Evolutionary conservation across 2,888 invertebrate genomes (phyloP).

Genomic region (Archaeoteleia sp.): DNA sequence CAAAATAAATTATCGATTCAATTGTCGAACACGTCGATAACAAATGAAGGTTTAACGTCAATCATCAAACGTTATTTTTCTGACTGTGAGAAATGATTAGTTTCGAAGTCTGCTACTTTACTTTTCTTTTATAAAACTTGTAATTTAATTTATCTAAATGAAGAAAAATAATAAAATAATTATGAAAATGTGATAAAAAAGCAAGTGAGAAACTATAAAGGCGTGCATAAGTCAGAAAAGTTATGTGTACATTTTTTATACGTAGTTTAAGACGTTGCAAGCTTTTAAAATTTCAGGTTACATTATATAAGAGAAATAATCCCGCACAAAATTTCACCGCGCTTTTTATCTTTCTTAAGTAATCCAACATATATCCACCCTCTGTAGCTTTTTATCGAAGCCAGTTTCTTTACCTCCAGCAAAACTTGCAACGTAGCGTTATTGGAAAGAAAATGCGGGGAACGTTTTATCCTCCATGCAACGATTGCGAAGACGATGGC

Average conservation of each 20-base stretch:
- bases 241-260: background rate
- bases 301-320: constrained; percentile 9
- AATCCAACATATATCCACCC: constrained; percentile 28
- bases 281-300: background rate
- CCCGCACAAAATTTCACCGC: background rate
- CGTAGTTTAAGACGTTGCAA: background rate
- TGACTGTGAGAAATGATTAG: too few relatives aligned
- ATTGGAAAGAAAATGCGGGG: constrained; percentile 39
- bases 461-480: constrained; percentile 33
- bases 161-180: too few relatives aligned
- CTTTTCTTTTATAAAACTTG: too few relatives aligned
- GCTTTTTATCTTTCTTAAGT: constrained; percentile 4
- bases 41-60: too few relatives aligned
- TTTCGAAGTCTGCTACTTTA: too few relatives aligned
- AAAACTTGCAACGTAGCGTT: constrained; percentile 42
- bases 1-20: too few relatives aligned
- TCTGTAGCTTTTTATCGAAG: constrained; percentile 11
- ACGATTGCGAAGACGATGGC: constrained; percentile 39
- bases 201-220: too few relatives aligned
- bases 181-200: too few relatives aligned
- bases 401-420: constrained; percentile 8
- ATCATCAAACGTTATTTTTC: too few relatives aligned
- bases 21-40: too few relatives aligned
- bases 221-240: background rate
- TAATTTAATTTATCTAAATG: too few relatives aligned